Evolutionary conservation across 35 echinoderm and acorn worm species (phyloP), one percentile per base, ranked within the genome.

Genomic region (Antedon bifida): DNA sequence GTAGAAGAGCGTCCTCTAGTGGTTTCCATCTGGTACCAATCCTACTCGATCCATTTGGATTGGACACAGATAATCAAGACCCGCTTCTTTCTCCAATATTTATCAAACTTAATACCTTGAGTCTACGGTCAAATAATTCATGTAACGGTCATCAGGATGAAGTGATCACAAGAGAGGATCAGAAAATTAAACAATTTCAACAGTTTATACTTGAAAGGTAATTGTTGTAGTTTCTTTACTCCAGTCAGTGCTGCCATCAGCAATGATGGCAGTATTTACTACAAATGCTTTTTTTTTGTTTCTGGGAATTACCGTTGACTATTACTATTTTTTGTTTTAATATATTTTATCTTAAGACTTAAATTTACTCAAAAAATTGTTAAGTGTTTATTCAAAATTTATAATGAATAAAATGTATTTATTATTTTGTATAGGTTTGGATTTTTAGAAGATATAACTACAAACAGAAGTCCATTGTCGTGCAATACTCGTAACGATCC

Each of bases 11-110:
- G 19, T 84, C 77, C 83, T 74, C 89, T 0, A 84, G 79, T 84
- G 93, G 93, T 26, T 92, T 89, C 38, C 93, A 96, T 75, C 76
- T 96, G 0, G 84, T 96, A n/a, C 93, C 93, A 11, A 77, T 87
- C 23, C 84, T 39, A 35, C 79, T 86, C 29, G 93, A 96, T 84
- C 93, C 93, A 8, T 96, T 96, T 86, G 90, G 87, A 45, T 88
- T 85, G 19, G 75, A 84, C 30, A 76, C 44, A 11, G 89, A 91
- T 36, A 89, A 84, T 33, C 51, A 84, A 0, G 87, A 96, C 81
- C 90, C 93, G 0, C 46, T 96, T 5, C 78, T 85, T 17, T 46
- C 84, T 82, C 78, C 93, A 28, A 81, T 96, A 17, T 96, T 92
- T 75, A 96, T 96, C 33, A 81, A 86, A 28, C 29, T 89, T 64